Conservation (phyloP, 2,797 vertebrate genomes). For the Epinephelus malabaricus region DNA sequence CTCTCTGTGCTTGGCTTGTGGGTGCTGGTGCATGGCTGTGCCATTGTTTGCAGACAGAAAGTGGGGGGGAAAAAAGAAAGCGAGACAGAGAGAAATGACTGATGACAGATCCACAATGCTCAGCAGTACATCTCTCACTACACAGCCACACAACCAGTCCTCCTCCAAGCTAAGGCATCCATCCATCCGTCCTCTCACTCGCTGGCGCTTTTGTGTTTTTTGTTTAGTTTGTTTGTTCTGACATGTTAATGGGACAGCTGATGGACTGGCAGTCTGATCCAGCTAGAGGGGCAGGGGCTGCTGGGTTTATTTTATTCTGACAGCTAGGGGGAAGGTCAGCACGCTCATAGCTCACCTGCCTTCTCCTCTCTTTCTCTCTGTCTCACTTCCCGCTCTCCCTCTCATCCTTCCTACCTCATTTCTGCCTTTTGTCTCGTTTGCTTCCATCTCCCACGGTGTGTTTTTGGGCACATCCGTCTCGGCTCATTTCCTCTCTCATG, state of each 20-base stretch:
- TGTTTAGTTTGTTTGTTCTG: conserved; percentile 82
- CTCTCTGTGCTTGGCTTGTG: conserved; percentile 38
- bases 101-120: conserved; percentile 76
- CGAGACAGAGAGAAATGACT: conserved; percentile 65
- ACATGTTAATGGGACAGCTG: conserved; percentile 83
- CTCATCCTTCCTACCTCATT: conserved; percentile 55
- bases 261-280: conserved; percentile 79
- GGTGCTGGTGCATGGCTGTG: conserved; percentile 48
- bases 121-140: conserved; percentile 73
- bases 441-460: conserved; percentile 56
- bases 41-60: conserved; percentile 63
- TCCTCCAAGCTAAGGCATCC: conserved; percentile 67
- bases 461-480: conserved; percentile 62
- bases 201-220: conserved; percentile 58
- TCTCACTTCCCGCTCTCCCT: conserved; percentile 40
- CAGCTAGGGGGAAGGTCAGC: conserved; percentile 71
- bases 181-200: conserved; percentile 58
- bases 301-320: conserved; percentile 77
- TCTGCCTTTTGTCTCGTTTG: conserved; percentile 51
- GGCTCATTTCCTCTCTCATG: conserved; percentile 62
- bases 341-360: conserved; percentile 68
- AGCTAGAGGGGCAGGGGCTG: conserved; percentile 64
- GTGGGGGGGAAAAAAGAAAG: conserved; percentile 37
- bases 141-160: conserved; percentile 53
- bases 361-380: conserved; percentile 36